These are phyloP conservation scores for Ctenosaura bakeri DNA, from an alignment of 2,797 vertebrate species.

Conservation along the genomic window DNA sequence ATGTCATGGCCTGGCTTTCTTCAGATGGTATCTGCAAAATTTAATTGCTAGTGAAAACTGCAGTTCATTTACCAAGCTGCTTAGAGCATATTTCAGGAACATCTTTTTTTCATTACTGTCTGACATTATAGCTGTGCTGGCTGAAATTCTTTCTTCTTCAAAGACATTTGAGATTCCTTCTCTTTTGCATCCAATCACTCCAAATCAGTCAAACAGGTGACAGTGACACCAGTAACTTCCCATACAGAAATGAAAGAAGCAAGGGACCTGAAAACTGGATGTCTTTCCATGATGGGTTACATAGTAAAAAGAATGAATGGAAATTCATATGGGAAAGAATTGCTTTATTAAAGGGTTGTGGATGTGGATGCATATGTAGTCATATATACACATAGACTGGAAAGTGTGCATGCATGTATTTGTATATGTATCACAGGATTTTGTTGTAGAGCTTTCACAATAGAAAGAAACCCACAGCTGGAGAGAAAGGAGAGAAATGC, in stretches of 20 bases:
- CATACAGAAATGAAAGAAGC: neutral
- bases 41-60: conserved; percentile 7
- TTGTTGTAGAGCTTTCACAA: neutral
- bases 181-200: neutral
- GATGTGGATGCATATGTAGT: neutral
- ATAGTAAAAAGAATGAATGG: neutral
- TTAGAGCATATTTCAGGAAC: conserved; percentile 8
- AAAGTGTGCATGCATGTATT: neutral
- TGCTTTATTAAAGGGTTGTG: neutral
- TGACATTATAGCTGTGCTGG: neutral
- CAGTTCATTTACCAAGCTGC: neutral
- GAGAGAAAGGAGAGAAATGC: neutral
- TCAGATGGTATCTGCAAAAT: neutral
- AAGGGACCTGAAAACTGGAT: neutral
- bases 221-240: neutral
- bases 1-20: neutral
- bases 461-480: neutral
- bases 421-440: neutral
- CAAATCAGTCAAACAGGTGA: neutral
- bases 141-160: neutral
- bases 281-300: neutral
- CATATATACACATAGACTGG: neutral
- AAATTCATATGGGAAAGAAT: neutral
- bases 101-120: neutral
- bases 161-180: neutral